Evolutionary conservation across 2,888 invertebrate genomes (phyloP).

Genomic region (Philereme vetulata): DNA sequence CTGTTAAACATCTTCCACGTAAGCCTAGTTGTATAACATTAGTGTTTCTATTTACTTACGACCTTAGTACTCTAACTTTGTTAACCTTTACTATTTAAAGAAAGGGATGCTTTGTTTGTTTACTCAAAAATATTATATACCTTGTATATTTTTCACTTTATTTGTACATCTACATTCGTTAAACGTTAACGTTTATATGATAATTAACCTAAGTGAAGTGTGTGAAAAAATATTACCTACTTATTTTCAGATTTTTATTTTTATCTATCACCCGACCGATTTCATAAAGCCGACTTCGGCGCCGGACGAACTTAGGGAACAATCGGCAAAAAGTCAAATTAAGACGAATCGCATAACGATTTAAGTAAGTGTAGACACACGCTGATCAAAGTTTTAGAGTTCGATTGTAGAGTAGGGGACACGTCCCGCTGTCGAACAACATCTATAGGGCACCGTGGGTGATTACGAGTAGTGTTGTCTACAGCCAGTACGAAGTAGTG

Average conservation of each 20-base stretch:
- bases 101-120: conserved; percentile 71
- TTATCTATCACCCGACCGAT: conserved; percentile 78
- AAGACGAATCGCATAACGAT: conserved; percentile 59
- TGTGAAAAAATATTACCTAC: conserved; percentile 82
- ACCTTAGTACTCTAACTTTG: conserved; percentile 73
- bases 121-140: conserved; percentile 71
- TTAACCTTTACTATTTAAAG: conserved; percentile 77
- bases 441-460: conserved; percentile 67
- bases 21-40: conserved; percentile 77
- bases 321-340: conserved; percentile 67
- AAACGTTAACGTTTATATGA: conserved; percentile 73
- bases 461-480: conserved; percentile 59
- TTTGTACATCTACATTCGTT: conserved; percentile 70
- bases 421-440: conserved; percentile 61
- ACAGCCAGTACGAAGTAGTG: conserved; percentile 58
- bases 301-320: conserved; percentile 71
- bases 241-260: conserved; percentile 84
- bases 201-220: conserved; percentile 74
- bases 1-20: conserved; percentile 77
- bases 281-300: conserved; percentile 67
- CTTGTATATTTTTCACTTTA: conserved; percentile 63
- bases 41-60: conserved; percentile 73
- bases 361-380: conserved; percentile 72
- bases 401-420: conserved; percentile 76
- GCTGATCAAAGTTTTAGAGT: conserved; percentile 65